Evolutionary conservation across 2,797 vertebrate genomes (phyloP), one percentile per base, ranked within the genome.

Genomic region (Sphenodon punctatus): DNA sequence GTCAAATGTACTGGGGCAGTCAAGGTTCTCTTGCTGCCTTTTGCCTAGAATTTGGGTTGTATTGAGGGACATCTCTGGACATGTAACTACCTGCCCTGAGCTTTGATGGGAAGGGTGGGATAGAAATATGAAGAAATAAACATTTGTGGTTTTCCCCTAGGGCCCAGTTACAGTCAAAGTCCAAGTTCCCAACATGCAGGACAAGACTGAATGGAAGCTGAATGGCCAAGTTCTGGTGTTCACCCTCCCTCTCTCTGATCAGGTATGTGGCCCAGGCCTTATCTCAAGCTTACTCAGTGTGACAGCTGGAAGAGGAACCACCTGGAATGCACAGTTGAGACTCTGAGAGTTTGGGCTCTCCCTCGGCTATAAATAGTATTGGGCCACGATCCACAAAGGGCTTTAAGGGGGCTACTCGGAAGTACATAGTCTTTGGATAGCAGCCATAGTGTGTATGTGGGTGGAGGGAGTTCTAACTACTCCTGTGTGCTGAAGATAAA

Each of bases 131-230:
- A n/a, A n/a, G n/a, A n/a, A n/a, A n/a, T n/a, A n/a, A n/a, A n/a
- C n/a, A n/a, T n/a, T 79, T 85, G 67, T 78, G 30, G 80, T 61
- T 87, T 82, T 76, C 70, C 87, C 55, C 7, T 56, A 98, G 97
- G 97, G 97, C 85, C 97, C 97, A 0, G 97, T 99, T 82, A 97
- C 98, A 0, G 98, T 99, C 90, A 99, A 99, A 94, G 98, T 99
- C 12, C 98, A 99, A 78, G 99, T 99, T 20, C 98, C 98, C 85
- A 99, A 99, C 95, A 99, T 99, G 99, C 99, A 99, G 94, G 99
- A 99, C 95, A 99, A 99, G 96, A 98, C 97, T 0, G 99, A 99
- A 97, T 99, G 99, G 99, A 99, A 99, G 84, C 95, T 99, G 80
- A 97, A 96, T 0, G 99, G 99, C 82, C 99, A 99, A 92, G 96